These are phyloP conservation scores for Lymantria dispar DNA, from an alignment of 2,888 invertebrate genomes.

Conservation along the genomic window DNA sequence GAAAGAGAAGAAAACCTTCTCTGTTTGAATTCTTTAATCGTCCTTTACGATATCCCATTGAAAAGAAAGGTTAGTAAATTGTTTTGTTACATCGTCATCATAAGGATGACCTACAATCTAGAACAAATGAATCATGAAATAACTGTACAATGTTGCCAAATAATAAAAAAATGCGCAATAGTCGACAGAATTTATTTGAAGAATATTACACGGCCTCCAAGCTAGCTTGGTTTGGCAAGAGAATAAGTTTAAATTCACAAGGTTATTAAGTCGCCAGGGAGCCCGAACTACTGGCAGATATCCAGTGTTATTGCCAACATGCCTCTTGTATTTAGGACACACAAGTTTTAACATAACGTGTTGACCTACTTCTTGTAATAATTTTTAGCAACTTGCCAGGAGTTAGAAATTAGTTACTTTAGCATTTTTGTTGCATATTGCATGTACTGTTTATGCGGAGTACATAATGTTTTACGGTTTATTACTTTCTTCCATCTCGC, in stretches of 20 bases:
- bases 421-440: conserved; percentile 3
- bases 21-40: too few relatives aligned
- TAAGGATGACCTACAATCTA: too few relatives aligned
- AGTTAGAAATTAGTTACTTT: not conserved
- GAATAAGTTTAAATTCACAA: conserved; percentile 42
- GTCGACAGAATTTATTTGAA: not conserved
- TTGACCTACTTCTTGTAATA: conserved; percentile 45
- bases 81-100: too few relatives aligned
- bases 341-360: conserved; percentile 54
- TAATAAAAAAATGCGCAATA: too few relatives aligned
- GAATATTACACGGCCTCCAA: conserved; percentile 13
- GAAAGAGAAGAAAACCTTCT: too few relatives aligned
- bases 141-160: too few relatives aligned
- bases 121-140: too few relatives aligned
- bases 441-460: not conserved
- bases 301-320: conserved; percentile 60
- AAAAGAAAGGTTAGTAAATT: too few relatives aligned
- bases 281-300: conserved; percentile 52
- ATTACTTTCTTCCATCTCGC: not conserved
- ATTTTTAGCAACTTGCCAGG: conserved; percentile 8
- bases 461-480: not conserved
- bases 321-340: conserved; percentile 51
- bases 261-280: conserved; percentile 42
- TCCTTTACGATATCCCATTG: too few relatives aligned
- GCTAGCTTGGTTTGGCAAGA: conserved; percentile 18